Evolutionary conservation across 2,113 vertebrate genomes (phyloP), one percentile per base, ranked within the genome.

Genomic region (Elanus axillaris): DNA sequence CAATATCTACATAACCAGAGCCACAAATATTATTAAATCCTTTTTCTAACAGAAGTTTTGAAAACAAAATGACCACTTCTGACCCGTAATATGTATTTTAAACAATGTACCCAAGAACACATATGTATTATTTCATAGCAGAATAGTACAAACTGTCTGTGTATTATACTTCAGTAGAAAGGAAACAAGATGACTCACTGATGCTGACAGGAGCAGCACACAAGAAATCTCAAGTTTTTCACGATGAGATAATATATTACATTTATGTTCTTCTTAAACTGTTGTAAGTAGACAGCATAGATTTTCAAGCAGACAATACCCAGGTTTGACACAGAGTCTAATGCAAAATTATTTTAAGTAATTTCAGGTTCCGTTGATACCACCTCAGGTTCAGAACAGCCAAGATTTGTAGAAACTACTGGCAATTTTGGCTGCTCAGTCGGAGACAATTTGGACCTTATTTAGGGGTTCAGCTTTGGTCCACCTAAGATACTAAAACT

Each of bases 301-400:
- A 45, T 2, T 1, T 56, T 52, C 21, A 45, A 72, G 53, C 25
- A 68, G 68, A 63, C 34, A 47, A 66, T 25, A 53, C n/a, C 16
- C 27, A 50, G 27, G 58, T 92, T 82, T 80, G 50, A 67, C 50
- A 50, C 6, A 45, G 53, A 84, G 75, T 55, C 47, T 50, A 59
- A 47, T n/a, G 43, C 32, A 62, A 63, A 88, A 47, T 50, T 48
- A 60, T 76, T 76, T 78, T 10, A 38, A 69, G 68, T 69, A 31
- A 69, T 38, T 36, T 60, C 52, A 40, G 0, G 0, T 86, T 82
- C 40, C 38, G 74, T 81, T 1, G 0, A 11, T 43, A 63, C 13
- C 29, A 72, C 34, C 55, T 74, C 31, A 40, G 19, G 34, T 76
- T 86, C 53, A 52, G 53, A 59, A 40, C 19, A 59, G 26, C 15